Base-by-base conservation (phyloP, 2,888 invertebrate genomes). In the Gortyna flavago region DNA sequence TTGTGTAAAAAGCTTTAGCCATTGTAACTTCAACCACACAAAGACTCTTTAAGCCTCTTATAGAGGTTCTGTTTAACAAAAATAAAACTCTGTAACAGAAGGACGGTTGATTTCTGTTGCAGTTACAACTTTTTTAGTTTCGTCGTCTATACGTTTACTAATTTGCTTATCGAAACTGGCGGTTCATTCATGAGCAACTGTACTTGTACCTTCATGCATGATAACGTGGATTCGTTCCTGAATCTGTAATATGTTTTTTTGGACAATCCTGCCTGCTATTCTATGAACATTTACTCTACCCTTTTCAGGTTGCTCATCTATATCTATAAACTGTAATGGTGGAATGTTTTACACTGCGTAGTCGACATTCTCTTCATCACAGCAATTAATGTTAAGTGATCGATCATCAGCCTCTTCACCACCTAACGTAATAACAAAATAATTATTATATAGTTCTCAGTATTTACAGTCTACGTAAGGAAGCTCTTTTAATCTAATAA, bases 401-500 rank as follows among this genome's bases (percentile, higher is more conserved):
- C 41, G 13, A 54, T 54, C 54, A 1, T n/a, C 25, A 54, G 1
- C 11, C 25, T 25, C 7, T 18, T 48, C 48, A 48, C 48, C 48
- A 18, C 48, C 6, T 48, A 18, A 48, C 18, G 8, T 66, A 62
- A 57, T 54, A 69, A 69, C 38, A 59, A 70, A 70, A 65, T 71
- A 21, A 62, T 32, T 21, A 35, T 35, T 35, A 32, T 61, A 44
- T 67, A 67, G 29, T 67, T 54, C 44, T 72, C 70, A 68, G 64
- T 61, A 78, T 61, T 71, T 59, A 62, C 38, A 18, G 25, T 25
- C 64, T 62, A 41, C 59, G 44, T 70, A 59, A 76, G 65, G 64
- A 66, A 79, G 66, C 74, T 78, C 77, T 79, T 68, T 80, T n/a
- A 73, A 69, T 75, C 77, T 79, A 84, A 87, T 87, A 81, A 85